Conservation (phyloP, 2,113 vertebrate genomes). For the Mungos mungo region DNA sequence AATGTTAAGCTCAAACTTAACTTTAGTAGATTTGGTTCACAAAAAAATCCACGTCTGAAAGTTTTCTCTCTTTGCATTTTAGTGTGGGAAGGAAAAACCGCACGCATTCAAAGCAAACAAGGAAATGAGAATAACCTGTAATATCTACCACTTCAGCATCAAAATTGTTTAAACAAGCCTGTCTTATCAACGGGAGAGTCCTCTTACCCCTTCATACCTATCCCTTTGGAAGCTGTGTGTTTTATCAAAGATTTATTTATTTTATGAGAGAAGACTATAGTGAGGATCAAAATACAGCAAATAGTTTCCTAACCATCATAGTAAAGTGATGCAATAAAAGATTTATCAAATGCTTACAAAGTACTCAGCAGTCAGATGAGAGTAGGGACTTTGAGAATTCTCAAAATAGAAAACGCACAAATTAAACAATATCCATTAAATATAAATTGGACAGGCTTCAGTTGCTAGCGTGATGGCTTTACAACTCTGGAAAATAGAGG, state of each 20-base stretch:
- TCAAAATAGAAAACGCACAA: conserved; percentile 46
- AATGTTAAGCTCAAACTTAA: background rate
- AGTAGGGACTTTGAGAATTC: conserved; percentile 37
- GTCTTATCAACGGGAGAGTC: background rate
- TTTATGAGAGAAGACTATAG: background rate
- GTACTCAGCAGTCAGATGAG: conserved; percentile 26
- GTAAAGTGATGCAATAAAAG: conserved; percentile 20
- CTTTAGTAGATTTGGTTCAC: background rate
- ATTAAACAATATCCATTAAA: conserved; percentile 31
- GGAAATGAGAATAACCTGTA: background rate
- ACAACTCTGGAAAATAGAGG: background rate
- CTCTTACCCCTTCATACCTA: background rate
- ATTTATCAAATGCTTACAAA: conserved; percentile 35
- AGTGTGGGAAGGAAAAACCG: background rate
- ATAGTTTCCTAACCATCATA: background rate
- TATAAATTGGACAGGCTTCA: background rate
- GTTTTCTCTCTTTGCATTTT: background rate
- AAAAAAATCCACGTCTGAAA: background rate
- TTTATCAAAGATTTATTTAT: background rate
- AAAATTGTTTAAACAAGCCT: background rate
- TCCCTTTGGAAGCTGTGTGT: background rate
- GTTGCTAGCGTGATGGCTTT: background rate
- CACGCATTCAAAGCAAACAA: background rate
- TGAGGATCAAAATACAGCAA: background rate
- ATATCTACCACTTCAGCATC: background rate